Evolutionary conservation across 2,113 vertebrate genomes (phyloP).

Genomic region (Cyprinodon variegatus): DNA sequence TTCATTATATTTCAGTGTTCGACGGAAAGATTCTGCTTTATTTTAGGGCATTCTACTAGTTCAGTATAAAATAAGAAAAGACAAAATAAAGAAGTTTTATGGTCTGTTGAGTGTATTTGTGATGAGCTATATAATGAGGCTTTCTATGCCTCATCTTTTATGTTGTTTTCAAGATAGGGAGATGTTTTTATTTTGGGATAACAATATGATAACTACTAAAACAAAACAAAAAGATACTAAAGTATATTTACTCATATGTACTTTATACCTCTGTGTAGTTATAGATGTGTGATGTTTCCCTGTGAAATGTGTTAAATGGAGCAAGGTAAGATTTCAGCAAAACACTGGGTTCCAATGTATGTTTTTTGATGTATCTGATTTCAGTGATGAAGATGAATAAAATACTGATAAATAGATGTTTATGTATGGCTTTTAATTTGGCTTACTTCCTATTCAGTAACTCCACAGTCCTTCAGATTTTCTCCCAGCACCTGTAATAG

Average conservation of each 20-base stretch:
- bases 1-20: slow-evolving; percentile 66
- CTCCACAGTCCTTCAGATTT: no score
- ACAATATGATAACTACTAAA: slow-evolving; percentile 63
- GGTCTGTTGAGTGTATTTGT: slow-evolving; percentile 61
- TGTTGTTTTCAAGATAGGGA: slow-evolving; percentile 58
- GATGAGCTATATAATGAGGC: slow-evolving; percentile 47
- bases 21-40: slow-evolving; percentile 76
- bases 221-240: slow-evolving; percentile 43
- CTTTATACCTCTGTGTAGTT: slow-evolving; percentile 61
- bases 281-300: slow-evolving; percentile 64
- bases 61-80: slow-evolving; percentile 56
- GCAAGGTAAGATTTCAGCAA: slow-evolving; percentile 31
- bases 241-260: slow-evolving; percentile 54
- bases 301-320: slow-evolving; percentile 62
- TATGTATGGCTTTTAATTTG: neutral
- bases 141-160: slow-evolving; percentile 39
- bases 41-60: slow-evolving; percentile 74
- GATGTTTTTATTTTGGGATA: slow-evolving; percentile 78
- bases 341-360: slow-evolving; percentile 61
- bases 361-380: slow-evolving; percentile 74
- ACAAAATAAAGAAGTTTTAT: slow-evolving; percentile 40
- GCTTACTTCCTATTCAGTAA: neutral
- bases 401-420: slow-evolving; percentile 24
- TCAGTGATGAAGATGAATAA: slow-evolving; percentile 68
- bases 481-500: no score